These are phyloP conservation scores for Anticlea derivata DNA, from an alignment of 2,888 invertebrate genomes.

Conservation along the genomic window DNA sequence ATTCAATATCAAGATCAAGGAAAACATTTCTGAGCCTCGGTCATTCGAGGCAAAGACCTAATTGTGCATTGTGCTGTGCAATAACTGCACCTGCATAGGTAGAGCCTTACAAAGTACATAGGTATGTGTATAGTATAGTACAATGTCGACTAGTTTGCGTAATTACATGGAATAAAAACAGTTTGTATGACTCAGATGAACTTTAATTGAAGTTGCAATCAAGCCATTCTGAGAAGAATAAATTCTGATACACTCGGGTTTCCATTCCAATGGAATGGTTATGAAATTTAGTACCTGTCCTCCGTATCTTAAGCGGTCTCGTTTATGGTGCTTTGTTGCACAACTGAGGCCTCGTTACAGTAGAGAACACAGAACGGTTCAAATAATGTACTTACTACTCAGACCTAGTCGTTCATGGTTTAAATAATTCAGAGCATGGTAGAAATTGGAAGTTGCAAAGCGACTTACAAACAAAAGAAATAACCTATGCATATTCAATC, in stretches of 20 bases:
- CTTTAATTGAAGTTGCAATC: conserved; percentile 23
- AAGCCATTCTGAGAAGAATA: conserved; percentile 28
- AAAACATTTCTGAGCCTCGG: conserved; percentile 41
- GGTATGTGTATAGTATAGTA: conserved; percentile 1
- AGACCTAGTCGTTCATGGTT: not conserved
- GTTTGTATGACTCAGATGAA: conserved; percentile 23
- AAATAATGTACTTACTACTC: not conserved
- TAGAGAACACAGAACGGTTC: not conserved
- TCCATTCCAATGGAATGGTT: conserved; percentile 19
- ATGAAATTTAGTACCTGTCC: conserved; percentile 19
- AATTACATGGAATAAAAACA: conserved; percentile 9
- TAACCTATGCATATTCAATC: conserved; percentile 13
- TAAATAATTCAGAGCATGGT: not conserved
- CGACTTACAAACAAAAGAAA: conserved; percentile 1
- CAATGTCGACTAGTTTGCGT: conserved; percentile 1
- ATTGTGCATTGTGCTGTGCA: conserved; percentile 36
- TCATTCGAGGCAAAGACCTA: conserved; percentile 40
- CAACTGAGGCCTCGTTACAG: conserved; percentile 5
- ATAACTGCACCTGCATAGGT: conserved; percentile 28
- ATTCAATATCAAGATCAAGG: conserved; percentile 35
- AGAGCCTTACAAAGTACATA: not conserved
- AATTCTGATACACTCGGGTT: conserved; percentile 23
- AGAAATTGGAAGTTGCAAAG: conserved; percentile 1
- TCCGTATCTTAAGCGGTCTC: conserved; percentile 4
- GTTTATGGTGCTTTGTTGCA: conserved; percentile 22